Base-by-base conservation (phyloP, 2,797 vertebrate species). In the Sciaenops ocellatus region DNA sequence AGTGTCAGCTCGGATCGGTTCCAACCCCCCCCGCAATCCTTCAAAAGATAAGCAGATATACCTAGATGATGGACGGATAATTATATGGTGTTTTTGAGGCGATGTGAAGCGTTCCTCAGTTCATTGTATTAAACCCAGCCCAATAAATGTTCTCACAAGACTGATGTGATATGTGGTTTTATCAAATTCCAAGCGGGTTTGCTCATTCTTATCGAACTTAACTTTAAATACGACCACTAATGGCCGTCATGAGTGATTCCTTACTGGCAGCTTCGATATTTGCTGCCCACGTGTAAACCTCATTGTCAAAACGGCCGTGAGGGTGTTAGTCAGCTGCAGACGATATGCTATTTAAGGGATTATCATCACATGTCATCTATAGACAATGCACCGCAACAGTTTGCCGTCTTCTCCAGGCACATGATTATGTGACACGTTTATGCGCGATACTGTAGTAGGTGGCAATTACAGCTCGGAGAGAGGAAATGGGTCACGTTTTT, bases 381-480 rank as follows among this genome's bases (percentile, higher is more conserved):
- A 61, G 65, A 86, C 68, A 18, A 20, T 52, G 65, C 60, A 56
- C 69, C 57, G 71, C 64, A 69, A 73, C 69, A 76, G 22, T 82
- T 73, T 75, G 30, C 15, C n/a, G 57, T 77, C 79, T 75, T 82
- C 83, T 86, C 62, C 79, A 79, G 66, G 59, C 76, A 42, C 70
- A 67, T 77, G 64, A 83, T 88, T 88, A 76, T 68, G 47, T 78
- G 73, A 70, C 72, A 68, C 44, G 52, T 80, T 82, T 71, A 51
- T 75, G 79, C 65, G 15, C 30, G 78, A 82, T 81, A 76, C 51
- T 57, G 41, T 51, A 42, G 55, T 65, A 68, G 86, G 73, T 26
- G 30, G 71, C 66, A 87, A 82, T 89, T 90, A 84, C 76, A 82
- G 77, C 71, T 67, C 41, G 18, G 65, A 80, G 65, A 80, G 75